Conservation (phyloP, 2,797 vertebrate species). For the Epinephelus coioides region DNA sequence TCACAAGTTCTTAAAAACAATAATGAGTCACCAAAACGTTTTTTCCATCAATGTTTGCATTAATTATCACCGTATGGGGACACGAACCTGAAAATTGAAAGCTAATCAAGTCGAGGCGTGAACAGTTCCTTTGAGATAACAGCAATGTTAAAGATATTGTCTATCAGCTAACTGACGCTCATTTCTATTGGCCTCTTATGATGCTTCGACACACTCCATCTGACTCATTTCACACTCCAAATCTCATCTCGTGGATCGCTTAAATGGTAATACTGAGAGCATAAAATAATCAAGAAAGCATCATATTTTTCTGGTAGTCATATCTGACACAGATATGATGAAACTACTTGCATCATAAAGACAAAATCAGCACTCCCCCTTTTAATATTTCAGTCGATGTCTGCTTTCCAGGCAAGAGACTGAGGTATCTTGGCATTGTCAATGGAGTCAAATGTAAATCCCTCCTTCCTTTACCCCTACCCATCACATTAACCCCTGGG, state of each 20-base stretch:
- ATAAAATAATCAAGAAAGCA: slow-evolving; percentile 39
- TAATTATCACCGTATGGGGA: slow-evolving; percentile 13
- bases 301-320: not conserved
- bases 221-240: slow-evolving; percentile 29
- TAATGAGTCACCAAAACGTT: slow-evolving; percentile 18
- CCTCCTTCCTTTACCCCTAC: slow-evolving; percentile 25
- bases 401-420: slow-evolving; percentile 35
- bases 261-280: slow-evolving; percentile 12
- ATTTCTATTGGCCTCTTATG: not conserved
- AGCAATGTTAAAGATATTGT: not conserved
- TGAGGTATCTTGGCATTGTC: slow-evolving; percentile 5
- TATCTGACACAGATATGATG: slow-evolving; percentile 16
- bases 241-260: not conserved
- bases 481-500: slow-evolving; percentile 37
- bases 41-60: slow-evolving; percentile 24
- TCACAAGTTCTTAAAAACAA: slow-evolving; percentile 22
- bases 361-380: not conserved
- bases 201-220: slow-evolving; percentile 23
- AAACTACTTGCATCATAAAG: slow-evolving; percentile 20
- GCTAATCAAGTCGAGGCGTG: slow-evolving; percentile 1
- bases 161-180: not conserved
- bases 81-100: not conserved
- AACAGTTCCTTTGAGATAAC: slow-evolving; percentile 18
- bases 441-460: slow-evolving; percentile 20
- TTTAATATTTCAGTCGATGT: slow-evolving; percentile 10